Conservation (phyloP, 2,113 vertebrate genomes). For the Machaerirhynchus nigripectus region DNA sequence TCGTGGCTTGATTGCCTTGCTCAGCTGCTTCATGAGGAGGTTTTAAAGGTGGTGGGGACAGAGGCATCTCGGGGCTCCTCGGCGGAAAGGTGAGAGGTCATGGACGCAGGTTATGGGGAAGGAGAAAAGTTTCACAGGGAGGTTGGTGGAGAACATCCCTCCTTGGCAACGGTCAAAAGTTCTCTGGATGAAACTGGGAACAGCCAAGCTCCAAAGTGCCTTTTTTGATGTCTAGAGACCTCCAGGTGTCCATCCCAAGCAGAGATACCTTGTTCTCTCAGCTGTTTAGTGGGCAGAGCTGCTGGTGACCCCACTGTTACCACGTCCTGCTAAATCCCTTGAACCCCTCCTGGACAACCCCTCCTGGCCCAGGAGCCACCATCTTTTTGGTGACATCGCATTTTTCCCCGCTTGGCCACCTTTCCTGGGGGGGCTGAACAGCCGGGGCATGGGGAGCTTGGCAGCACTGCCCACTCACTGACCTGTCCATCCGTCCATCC, state of each 20-base stretch:
- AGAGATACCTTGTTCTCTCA: neutral
- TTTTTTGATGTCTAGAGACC: neutral
- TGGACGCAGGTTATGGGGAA: neutral
- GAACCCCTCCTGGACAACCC: neutral
- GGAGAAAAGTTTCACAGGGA: neutral
- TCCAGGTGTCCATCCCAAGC: neutral
- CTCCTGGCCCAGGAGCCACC: neutral
- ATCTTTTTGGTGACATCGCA: fast-evolving
- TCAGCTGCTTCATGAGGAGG: neutral
- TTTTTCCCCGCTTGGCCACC: neutral
- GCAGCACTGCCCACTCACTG: neutral
- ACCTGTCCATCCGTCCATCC: neutral
- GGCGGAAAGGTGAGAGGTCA: neutral
- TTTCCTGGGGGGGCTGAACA: neutral
- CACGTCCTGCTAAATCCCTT: fast-evolving
- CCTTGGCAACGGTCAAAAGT: neutral
- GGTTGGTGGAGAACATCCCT: neutral
- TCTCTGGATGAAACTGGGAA: neutral
- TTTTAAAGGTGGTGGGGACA: neutral
- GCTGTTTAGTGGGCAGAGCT: neutral
- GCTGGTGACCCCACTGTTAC: neutral
- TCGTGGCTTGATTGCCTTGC: neutral
- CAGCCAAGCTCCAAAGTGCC: neutral
- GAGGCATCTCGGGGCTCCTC: neutral
- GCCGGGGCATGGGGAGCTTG: fast-evolving